Evolutionary conservation across 2,113 vertebrate species (phyloP), one percentile per base, ranked within the genome.

Genomic region (Prunella fulvescens): DNA sequence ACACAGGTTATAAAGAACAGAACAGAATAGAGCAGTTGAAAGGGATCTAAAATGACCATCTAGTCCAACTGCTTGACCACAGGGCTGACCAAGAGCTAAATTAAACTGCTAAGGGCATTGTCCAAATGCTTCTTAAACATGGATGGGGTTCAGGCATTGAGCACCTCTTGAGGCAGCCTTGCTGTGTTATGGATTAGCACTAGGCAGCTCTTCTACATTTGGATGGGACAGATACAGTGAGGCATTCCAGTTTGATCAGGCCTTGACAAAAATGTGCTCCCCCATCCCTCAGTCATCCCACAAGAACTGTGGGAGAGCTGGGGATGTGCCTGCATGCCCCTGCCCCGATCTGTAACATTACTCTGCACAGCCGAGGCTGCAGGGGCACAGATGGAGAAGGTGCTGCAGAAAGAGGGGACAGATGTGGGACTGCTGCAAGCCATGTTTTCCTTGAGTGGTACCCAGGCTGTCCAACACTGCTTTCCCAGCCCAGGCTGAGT

Each of bases 61-160:
- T 45, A 33, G 29, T 66, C 54, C 35, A 61, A 19, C 20, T 45
- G 20, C n/a, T 19, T 47, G 42, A 39, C 16, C 10, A 18, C 72
- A 76, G 28, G 51, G 47, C 15, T 83, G 47, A n/a, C 42, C 31
- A 45, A 44, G 54, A 62, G 19, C 8, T 78, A 25, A 81, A 81
- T 33, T 26, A 5, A 22, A 11, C 9, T 64, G 6, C 37, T 72
- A 19, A 61, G 31, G 17, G 4, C 19, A 70, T 4, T 71, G 40
- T 37, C 19, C 25, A 70, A 76, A 44, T 13, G 9, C 6, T 15
- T 53, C 39, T 53, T 14, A 22, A 35, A 29, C 24, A 26, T 10
- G 10, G 42, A 33, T 3, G 22, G 33, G 11, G 16, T 29, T 72
- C n/a, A 19, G 28, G 33, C 10, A 44, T 44, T 0, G 0, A 78